Conservation (phyloP, 2,797 vertebrate species). For the Oreortyx pictus region DNA sequence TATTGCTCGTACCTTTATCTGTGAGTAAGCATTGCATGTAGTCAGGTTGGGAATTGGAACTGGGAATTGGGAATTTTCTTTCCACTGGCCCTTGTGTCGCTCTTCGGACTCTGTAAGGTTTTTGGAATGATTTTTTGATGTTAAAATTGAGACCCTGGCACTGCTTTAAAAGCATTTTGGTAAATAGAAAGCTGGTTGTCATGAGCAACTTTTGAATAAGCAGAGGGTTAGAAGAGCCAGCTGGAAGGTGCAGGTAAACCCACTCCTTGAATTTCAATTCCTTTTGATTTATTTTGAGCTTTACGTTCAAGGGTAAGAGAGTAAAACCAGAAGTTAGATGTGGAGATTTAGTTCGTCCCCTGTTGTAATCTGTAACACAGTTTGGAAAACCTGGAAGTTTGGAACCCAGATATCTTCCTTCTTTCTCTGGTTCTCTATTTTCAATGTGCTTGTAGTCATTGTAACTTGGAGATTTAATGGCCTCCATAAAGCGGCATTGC, state of each 20-base stretch:
- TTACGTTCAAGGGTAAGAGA: not conserved
- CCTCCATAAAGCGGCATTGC: not conserved
- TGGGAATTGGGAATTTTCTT: not conserved
- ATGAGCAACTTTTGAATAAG: not conserved
- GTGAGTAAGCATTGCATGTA: not conserved
- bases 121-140: not conserved
- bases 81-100: not conserved
- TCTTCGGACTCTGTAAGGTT: fast-evolving
- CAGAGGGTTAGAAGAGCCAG: not conserved
- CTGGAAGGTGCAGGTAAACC: not conserved
- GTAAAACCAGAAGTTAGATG: not conserved
- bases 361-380: not conserved
- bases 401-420: not conserved
- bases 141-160: not conserved
- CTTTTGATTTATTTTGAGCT: not conserved
- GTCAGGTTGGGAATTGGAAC: not conserved
- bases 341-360: not conserved
- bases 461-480: not conserved
- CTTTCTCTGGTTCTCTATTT: not conserved
- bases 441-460: not conserved
- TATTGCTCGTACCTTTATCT: not conserved
- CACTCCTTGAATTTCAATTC: not conserved
- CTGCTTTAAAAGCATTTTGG: not conserved
- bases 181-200: not conserved
- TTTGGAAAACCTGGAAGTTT: not conserved